Evolutionary conservation across 2,113 vertebrate species (phyloP).

Genomic region (Ornithorhynchus anatinus): DNA sequence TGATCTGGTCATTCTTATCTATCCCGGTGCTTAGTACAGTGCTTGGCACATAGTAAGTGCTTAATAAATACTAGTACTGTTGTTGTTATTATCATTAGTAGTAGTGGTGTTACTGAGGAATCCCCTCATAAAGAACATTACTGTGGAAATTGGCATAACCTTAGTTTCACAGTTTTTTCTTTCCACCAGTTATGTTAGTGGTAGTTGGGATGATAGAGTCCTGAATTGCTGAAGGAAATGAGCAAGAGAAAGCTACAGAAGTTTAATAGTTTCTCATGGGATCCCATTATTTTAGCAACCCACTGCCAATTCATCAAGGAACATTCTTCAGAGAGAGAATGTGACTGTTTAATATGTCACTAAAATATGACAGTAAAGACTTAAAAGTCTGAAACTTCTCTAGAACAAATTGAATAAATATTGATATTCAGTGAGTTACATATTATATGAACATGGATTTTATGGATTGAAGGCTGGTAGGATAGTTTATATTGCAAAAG

Average conservation of each 20-base stretch:
- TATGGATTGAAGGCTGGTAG: slow-evolving; percentile 11
- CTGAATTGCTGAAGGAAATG: background rate
- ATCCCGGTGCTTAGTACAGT: no score
- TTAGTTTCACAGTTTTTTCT: no score
- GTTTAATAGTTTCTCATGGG: no score
- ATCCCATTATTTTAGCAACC: background rate
- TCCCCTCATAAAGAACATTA: background rate
- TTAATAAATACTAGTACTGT: no score
- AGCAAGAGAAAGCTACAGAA: background rate
- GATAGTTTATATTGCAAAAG: slow-evolving; percentile 42
- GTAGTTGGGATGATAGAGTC: background rate
- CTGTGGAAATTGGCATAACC: background rate
- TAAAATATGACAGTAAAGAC: slow-evolving; percentile 48
- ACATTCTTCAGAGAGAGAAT: slow-evolving; percentile 12
- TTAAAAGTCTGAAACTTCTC: slow-evolving; percentile 26
- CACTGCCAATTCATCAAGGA: background rate
- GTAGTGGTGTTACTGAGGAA: background rate
- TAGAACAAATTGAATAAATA: slow-evolving; percentile 46
- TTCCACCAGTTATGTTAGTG: background rate
- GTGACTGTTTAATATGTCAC: slow-evolving; percentile 35
- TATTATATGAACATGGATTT: slow-evolving; percentile 19
- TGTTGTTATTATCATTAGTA: no score
- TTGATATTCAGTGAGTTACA: slow-evolving; percentile 36
- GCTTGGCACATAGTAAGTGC: no score
- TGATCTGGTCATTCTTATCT: no score